Conservation (phyloP, 2,113 vertebrate genomes). For the Rhinolophus sinicus region DNA sequence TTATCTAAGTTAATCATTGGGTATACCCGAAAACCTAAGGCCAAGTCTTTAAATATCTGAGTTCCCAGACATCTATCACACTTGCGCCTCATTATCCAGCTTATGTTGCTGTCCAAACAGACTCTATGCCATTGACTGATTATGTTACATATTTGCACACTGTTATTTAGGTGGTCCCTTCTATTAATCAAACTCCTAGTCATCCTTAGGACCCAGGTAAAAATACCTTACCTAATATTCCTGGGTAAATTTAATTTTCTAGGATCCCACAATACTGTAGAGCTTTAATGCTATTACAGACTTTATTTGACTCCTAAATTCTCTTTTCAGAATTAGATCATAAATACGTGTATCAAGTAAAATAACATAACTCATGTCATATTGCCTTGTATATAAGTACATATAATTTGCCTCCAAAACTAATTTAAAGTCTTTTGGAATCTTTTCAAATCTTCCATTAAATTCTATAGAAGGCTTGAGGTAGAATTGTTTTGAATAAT, state of each 20-base stretch:
- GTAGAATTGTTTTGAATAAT: background rate
- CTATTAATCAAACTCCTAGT: background rate
- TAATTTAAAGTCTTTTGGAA: background rate
- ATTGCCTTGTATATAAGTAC: background rate
- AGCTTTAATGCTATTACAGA: background rate
- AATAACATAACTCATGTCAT: background rate
- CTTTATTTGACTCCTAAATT: slow-evolving; percentile 2
- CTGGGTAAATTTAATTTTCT: slow-evolving; percentile 7
- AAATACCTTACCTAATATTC: background rate
- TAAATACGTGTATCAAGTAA: slow-evolving; percentile 17
- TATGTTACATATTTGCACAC: background rate
- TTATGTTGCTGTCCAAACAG: background rate
- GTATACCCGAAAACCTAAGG: background rate
- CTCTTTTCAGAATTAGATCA: slow-evolving; percentile 28
- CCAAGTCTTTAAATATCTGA: background rate
- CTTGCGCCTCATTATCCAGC: background rate
- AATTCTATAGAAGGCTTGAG: slow-evolving; percentile 38
- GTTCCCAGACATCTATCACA: background rate
- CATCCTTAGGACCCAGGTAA: background rate
- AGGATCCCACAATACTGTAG: background rate
- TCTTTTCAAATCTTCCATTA: background rate
- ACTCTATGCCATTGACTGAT: background rate
- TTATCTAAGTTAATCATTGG: background rate
- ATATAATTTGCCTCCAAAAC: slow-evolving; percentile 45
- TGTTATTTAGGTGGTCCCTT: background rate